Evolutionary conservation across 2,797 vertebrate species (phyloP), one percentile per base, ranked within the genome.

Genomic region (Chaenodraco wilsoni): DNA sequence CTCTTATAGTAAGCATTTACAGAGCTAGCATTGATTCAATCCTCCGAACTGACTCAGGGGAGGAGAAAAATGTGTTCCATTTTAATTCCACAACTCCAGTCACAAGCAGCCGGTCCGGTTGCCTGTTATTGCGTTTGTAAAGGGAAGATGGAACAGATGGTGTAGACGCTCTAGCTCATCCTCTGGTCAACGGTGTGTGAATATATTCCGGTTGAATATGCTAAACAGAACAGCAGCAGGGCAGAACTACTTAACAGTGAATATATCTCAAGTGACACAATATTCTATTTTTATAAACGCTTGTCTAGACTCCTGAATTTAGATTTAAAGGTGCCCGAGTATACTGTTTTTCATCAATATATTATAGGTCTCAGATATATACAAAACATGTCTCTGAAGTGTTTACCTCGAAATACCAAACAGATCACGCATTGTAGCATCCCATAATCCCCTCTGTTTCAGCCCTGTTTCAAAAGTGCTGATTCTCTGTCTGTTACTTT

Each of bases 131-230:
- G 5, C 59, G 45, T 55, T 55, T 55, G 12, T 27, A 63, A 62
- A 45, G n/a, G 11, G n/a, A 49, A 69, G 65, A 50, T 61, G 40
- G 17, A 84, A 72, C 83, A 83, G 74, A 88, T 81, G 83, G 78
- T 45, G 56, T 3, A 6, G 65, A 50, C 54, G 66, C 54, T 61
- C 33, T 60, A n/a, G 57, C 61, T 72, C 74, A 58, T 70, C 33
- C 43, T 69, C 45, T 60, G 55, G 52, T 79, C 74, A 76, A 50
- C 70, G 72, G 37, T 0, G 48, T 78, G 74, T 76, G 56, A 85
- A 65, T 60, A 67, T 65, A 71, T 45, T 63, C 43, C 59, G 69
- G 48, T 48, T 48, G 27, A 50, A 40, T 46, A 14, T 58, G 15
- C 52, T 66, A 13, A 65, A 33, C 23, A 72, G 40, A 67, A 41